Percentiles rank a stretch among this genome's conserved stretches.
These are phyloP conservation scores for Gastrophysa polygoni DNA, from an alignment of 2,888 invertebrate species.

Conservation along the genomic window DNA sequence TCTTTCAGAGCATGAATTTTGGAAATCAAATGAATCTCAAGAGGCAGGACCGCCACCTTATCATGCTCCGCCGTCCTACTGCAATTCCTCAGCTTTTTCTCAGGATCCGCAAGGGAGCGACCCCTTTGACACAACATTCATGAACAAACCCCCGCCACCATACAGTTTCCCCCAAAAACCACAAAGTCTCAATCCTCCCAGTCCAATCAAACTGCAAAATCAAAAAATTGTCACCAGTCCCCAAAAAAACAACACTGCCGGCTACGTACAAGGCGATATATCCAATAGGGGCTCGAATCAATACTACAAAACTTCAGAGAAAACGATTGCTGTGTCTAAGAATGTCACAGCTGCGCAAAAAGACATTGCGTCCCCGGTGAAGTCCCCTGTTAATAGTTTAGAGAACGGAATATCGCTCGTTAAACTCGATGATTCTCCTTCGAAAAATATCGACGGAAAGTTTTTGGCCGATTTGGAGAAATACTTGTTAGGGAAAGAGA, in stretches of 20 bases:
- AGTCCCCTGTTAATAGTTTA: slow-evolving; percentile 21
- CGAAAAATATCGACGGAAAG: slow-evolving; percentile 46
- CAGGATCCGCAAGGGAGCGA: slow-evolving; percentile 55
- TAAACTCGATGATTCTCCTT: slow-evolving; percentile 36
- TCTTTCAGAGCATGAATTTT: slow-evolving; percentile 33
- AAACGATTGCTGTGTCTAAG: slow-evolving; percentile 30
- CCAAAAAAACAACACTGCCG: slow-evolving; percentile 8
- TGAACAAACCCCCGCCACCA: slow-evolving; percentile 27
- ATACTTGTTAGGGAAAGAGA: slow-evolving; percentile 56
- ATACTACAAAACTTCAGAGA: slow-evolving; percentile 30
- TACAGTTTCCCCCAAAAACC: slow-evolving; percentile 21
- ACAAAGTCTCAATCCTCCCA: slow-evolving; percentile 13
- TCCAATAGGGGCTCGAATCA: slow-evolving; percentile 42
- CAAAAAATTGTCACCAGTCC: slow-evolving; percentile 14
- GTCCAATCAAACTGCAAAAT: slow-evolving; percentile 9
- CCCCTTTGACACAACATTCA: slow-evolving; percentile 71
- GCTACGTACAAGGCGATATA: slow-evolving; percentile 44
- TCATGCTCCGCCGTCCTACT: slow-evolving; percentile 63
- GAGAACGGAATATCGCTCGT: slow-evolving; percentile 35
- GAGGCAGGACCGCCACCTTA: slow-evolving; percentile 59
- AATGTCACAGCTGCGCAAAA: slow-evolving; percentile 39
- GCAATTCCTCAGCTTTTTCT: slow-evolving; percentile 57
- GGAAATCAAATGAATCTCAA: slow-evolving; percentile 29
- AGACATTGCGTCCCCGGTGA: slow-evolving; percentile 32
- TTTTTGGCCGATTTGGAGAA: slow-evolving; percentile 72